phyloP scores from a whole-genome alignment of 2,113 vertebrate species.

The Hypanus sabinus region DNA sequence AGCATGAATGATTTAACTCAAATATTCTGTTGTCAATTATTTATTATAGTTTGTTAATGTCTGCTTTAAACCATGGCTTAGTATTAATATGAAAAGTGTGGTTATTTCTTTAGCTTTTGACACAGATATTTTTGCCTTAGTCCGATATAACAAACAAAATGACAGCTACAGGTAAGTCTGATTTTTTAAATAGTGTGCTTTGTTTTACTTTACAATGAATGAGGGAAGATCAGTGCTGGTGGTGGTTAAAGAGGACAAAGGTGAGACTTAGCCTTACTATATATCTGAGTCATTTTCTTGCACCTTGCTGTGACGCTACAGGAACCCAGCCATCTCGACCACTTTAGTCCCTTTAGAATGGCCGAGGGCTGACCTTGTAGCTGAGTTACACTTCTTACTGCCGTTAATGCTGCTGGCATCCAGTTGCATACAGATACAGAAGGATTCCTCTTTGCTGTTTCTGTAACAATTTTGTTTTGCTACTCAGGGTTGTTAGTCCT shows the following conservation, averaged over 20 bases:
- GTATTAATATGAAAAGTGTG: slow-evolving; percentile 1
- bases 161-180: slow-evolving; percentile 86
- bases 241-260: background rate
- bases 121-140: slow-evolving; percentile 99
- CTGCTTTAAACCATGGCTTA: background rate
- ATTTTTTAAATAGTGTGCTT: background rate
- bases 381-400: background rate
- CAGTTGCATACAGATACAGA: no score
- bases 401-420: no score
- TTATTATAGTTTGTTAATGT: background rate
- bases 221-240: no score
- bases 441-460: no score
- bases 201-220: background rate
- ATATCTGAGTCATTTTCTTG: background rate
- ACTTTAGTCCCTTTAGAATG: no score
- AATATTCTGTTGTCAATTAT: background rate
- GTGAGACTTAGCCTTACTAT: background rate
- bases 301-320: background rate
- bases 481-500: no score
- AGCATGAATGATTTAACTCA: background rate
- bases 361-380: background rate
- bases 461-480: no score
- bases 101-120: slow-evolving; percentile 60
- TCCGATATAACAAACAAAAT: slow-evolving; percentile 86
- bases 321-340: background rate